Evolutionary conservation across 2,888 invertebrate genomes (phyloP), one percentile per base, ranked within the genome.

Genomic region (Aleiodes alternator): DNA sequence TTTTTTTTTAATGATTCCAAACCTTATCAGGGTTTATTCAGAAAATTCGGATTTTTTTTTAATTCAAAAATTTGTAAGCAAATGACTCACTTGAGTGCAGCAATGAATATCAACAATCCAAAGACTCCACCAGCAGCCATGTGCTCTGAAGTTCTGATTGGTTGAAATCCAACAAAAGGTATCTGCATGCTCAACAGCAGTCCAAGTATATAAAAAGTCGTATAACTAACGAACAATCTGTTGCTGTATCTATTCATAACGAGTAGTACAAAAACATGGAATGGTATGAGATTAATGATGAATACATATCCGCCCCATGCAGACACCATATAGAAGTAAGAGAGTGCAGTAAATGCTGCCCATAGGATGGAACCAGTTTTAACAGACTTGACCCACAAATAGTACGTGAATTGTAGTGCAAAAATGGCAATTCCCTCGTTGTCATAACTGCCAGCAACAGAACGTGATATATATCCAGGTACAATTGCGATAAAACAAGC

Each of bases 251-350:
- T 92, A 55, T 98, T 99, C 97, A 99, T 98, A 61, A 98, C 90
- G 59, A 99, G 91, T 55, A 99, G 91, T 2, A 95, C 95, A 90
- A 99, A 98, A 4, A 98, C 98, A 88, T 99, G 99, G 11, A 99
- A 93, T 0, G 99, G 99, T 82, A 99, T 99, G 87, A 99, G 91
- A 91, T 99, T 99, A 88, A 99, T 99, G 85, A 99, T 99, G 90
- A 99, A 99, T 55, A 99, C 99, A 88, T 99, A 99, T 80, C 99
- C 99, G 83, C 99, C 99, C 99, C 99, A 99, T 81, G 99, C 99
- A 78, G 98, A 99, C 2, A 99, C 99, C 99, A 99, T 99, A 90
- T 99, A 99, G 90, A 99, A 99, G 90, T 99, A 99, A 0, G 98
- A 97, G 4, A 99, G 88, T 7, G 99, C 96, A 73, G 98, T 95